These are phyloP conservation scores for Galaxias olidus DNA, from an alignment of 2,797 vertebrate genomes.

Conservation along the genomic window DNA sequence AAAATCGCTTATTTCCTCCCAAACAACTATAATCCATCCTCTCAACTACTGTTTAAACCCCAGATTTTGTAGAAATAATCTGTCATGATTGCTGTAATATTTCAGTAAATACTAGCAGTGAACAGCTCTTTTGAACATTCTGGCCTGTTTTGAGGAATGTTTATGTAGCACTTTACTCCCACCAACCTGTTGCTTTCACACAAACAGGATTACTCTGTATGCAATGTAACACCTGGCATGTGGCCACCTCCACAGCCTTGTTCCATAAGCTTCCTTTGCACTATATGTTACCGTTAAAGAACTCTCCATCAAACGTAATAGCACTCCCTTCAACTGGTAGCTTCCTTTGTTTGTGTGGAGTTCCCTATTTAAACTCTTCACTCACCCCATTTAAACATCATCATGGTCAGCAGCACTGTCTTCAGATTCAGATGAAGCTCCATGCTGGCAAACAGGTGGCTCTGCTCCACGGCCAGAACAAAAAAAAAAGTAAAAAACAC, in stretches of 20 bases:
- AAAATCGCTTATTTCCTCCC: too few species aligned
- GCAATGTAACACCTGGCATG: not conserved
- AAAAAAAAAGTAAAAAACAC: not conserved
- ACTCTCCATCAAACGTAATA: not conserved
- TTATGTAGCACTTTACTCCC: not conserved
- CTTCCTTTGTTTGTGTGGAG: too few species aligned
- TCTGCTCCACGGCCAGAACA: not conserved
- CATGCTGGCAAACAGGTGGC: constrained; percentile 52
- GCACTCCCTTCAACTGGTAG: too few species aligned
- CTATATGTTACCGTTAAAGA: not conserved
- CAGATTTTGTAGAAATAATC: too few species aligned
- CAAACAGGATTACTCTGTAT: constrained; percentile 23
- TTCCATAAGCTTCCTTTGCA: not conserved
- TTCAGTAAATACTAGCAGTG: too few species aligned
- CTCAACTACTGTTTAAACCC: too few species aligned
- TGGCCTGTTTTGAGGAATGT: not conserved
- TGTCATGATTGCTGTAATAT: too few species aligned
- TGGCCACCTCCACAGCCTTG: too few species aligned
- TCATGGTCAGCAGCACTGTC: constrained; percentile 72
- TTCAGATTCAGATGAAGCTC: constrained; percentile 66
- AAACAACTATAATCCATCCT: too few species aligned
- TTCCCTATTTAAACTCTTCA: constrained; percentile 13
- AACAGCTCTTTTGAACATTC: not conserved
- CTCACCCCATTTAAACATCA: constrained; percentile 82
- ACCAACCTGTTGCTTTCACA: constrained; percentile 13